Base-by-base conservation (phyloP, 2,797 vertebrate species). In the Phoebastria nigripes region DNA sequence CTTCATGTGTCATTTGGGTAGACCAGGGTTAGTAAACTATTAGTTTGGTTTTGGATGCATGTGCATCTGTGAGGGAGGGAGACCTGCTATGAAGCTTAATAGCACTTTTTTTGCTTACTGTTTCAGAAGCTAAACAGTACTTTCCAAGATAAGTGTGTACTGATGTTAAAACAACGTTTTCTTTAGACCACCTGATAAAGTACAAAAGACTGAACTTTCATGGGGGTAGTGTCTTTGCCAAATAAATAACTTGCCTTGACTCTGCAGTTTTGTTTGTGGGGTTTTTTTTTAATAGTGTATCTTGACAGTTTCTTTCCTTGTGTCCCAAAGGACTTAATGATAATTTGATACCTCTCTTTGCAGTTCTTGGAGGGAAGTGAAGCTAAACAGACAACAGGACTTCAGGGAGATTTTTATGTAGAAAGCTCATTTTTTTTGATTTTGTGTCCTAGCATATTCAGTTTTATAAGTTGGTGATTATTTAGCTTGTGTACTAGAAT, bases 181-280 rank as follows among this genome's bases (percentile, higher is more conserved):
- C 52, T 71, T 80, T 49, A 46, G 61, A 71, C 69, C 69, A 95
- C 84, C 79, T 93, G 82, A 89, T 94, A 94, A 93, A 95, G 87
- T 51, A 87, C 25, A 59, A 69, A 84, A 55, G 62, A 46, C 44
- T 28, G 74, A 83, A 56, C 76, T 94, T 87, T 15, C 24, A 4
- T 39, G 52, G 55, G 51, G 47, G 44, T 77, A 28, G 52, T 69
- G 63, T 74, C 84, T 82, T 87, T 67, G 56, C 59, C 49, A 87
- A 73, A 59, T 44, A 82, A 92, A 69, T 70, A 77, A 41, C 31
- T 70, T 90, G 49, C 15, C 44, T 82, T 66, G 49, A 26, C 28
- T 58, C 61, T 80, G 84, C 71, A 61, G 58, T 49, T 90, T 44
- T 21, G 20, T 2, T 87, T 76, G n/a, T 37, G 37, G 37, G 37